phyloP scores from a whole-genome alignment of 2,888 invertebrate genomes.

The Limnephilus rhombicus region DNA sequence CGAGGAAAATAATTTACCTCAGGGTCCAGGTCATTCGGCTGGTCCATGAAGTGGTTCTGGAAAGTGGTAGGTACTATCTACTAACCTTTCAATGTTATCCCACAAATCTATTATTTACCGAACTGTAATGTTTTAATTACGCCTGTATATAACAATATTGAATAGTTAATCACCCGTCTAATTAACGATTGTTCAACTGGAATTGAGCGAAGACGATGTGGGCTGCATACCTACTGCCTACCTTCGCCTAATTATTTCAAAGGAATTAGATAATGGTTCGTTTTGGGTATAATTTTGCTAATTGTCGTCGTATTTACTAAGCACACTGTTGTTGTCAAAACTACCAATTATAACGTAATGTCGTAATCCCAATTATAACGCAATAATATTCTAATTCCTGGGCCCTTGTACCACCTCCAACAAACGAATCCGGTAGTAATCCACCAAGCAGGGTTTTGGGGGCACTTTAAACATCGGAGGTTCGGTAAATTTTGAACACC shows the following conservation, averaged over 20 bases:
- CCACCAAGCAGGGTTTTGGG: too few relatives aligned
- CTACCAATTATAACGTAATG: neutral
- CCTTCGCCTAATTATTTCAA: neutral
- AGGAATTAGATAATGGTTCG: neutral
- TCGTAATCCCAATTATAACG: neutral
- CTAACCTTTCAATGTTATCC: too few relatives aligned
- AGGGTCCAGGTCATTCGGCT: too few relatives aligned
- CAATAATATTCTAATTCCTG: neutral
- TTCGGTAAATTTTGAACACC: too few relatives aligned
- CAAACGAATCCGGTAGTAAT: too few relatives aligned
- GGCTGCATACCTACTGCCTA: neutral
- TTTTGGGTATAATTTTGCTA: neutral
- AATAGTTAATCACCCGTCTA: neutral
- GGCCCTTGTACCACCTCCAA: neutral
- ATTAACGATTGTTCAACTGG: neutral
- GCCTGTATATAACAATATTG: neutral
- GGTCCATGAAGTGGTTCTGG: too few relatives aligned
- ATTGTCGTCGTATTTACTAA: slow-evolving; percentile 7
- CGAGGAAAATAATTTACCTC: too few relatives aligned
- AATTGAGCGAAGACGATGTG: neutral
- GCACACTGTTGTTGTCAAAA: neutral
- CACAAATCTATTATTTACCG: neutral
- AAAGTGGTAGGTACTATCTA: too few relatives aligned
- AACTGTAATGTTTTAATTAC: neutral
- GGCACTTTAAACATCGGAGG: too few relatives aligned